Evolutionary conservation across 2,888 invertebrate genomes (phyloP).

Genomic region (Drosophila limbata): DNA sequence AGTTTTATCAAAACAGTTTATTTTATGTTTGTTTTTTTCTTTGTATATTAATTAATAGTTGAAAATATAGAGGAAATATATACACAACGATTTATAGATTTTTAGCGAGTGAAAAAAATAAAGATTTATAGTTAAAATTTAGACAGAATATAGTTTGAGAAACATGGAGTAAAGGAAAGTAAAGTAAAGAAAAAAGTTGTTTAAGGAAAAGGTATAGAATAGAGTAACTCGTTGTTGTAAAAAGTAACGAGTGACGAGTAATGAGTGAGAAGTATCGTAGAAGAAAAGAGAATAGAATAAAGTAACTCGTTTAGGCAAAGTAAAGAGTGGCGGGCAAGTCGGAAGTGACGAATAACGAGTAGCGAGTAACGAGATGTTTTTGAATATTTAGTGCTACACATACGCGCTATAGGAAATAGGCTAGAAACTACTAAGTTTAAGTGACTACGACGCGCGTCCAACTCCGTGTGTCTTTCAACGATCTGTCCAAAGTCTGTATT

Average conservation of each 20-base stretch:
- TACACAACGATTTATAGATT: slow-evolving; percentile 57
- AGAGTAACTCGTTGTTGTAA: not conserved
- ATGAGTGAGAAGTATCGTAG: not conserved
- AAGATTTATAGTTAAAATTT: slow-evolving; percentile 3
- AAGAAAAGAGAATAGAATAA: not conserved
- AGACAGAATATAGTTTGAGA: not conserved
- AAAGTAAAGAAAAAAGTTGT: not conserved
- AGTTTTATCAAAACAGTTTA: slow-evolving; percentile 39
- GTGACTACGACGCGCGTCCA: slow-evolving; percentile 74
- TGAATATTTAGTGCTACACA: slow-evolving; percentile 44
- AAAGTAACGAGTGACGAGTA: slow-evolving; percentile 8
- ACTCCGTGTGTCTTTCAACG: slow-evolving; percentile 1
- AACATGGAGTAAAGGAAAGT: not conserved
- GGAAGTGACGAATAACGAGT: slow-evolving; percentile 13
- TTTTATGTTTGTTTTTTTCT: slow-evolving; percentile 31
- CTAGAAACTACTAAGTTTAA: slow-evolving; percentile 72
- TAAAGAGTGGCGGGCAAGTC: not conserved
- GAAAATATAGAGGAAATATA: slow-evolving; percentile 55
- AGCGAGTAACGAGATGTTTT: slow-evolving; percentile 5
- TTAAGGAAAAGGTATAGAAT: not conserved
- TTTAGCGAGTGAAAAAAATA: not conserved
- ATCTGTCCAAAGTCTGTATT: slow-evolving; percentile 27
- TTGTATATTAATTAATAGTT: slow-evolving; percentile 46
- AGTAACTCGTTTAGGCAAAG: not conserved
- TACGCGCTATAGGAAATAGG: slow-evolving; percentile 69